Conservation (phyloP, 2,888 invertebrate species). For the Iphiclides podalirius region DNA sequence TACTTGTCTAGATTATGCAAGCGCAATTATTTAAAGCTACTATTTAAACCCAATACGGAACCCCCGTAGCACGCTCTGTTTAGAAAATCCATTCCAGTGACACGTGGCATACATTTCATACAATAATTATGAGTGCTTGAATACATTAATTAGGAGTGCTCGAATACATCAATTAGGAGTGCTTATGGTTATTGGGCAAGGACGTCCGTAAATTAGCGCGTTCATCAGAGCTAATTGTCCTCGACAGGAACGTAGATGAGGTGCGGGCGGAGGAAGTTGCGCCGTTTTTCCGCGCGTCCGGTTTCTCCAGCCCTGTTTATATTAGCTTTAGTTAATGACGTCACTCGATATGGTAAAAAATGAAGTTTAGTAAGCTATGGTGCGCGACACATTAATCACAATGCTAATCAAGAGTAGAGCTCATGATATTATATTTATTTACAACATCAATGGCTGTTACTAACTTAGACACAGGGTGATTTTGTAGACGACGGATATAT, state of each 20-base stretch:
- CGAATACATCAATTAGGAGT: slow-evolving; percentile 30
- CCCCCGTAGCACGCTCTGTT: too few relatives aligned
- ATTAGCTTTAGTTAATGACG: slow-evolving; percentile 54
- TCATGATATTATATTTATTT: too few relatives aligned
- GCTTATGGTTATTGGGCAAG: slow-evolving; percentile 51
- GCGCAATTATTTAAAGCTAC: too few relatives aligned
- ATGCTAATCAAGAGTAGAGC: slow-evolving; percentile 10
- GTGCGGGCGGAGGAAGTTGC: slow-evolving; percentile 60
- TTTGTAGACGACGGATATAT: too few relatives aligned
- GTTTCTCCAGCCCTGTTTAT: slow-evolving; percentile 67
- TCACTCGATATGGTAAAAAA: slow-evolving; percentile 19
- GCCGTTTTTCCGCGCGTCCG: slow-evolving; percentile 62
- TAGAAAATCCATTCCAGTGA: too few relatives aligned
- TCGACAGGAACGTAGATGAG: slow-evolving; percentile 67
- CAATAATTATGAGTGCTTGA: too few relatives aligned
- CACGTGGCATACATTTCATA: too few relatives aligned
- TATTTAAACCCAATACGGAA: too few relatives aligned
- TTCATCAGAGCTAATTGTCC: slow-evolving; percentile 67
- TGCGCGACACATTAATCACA: slow-evolving; percentile 21
- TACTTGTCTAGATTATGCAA: slow-evolving; percentile 1
- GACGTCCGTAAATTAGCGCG: slow-evolving; percentile 53
- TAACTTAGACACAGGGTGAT: too few relatives aligned
- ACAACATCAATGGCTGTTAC: too few relatives aligned
- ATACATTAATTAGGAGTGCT: background rate
- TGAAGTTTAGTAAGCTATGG: slow-evolving; percentile 16